Conservation (phyloP, 1,140 invertebrate species). For the Calliphora vicina region DNA sequence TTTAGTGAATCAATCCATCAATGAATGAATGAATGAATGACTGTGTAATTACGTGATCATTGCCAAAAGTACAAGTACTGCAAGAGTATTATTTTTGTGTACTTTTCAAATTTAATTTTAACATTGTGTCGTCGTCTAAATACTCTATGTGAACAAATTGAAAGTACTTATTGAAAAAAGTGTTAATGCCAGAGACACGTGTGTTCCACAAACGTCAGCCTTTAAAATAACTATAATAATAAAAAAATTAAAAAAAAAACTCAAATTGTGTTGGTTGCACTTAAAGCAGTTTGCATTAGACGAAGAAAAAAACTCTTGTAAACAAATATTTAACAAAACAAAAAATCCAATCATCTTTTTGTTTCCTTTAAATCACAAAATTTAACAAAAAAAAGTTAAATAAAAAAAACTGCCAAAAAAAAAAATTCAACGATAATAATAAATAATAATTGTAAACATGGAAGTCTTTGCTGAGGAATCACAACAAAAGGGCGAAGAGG, state of each 20-base stretch:
- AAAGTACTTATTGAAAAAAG: neutral
- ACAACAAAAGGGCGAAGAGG: slow-evolving; percentile 33
- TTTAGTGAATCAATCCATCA: too few relatives aligned
- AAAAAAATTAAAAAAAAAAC: neutral
- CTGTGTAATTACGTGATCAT: too few relatives aligned
- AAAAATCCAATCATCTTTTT: neutral
- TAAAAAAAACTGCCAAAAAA: neutral
- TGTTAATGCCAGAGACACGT: neutral
- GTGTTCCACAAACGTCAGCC: slow-evolving; percentile 6
- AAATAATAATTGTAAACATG: slow-evolving; percentile 28
- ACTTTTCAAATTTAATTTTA: neutral
- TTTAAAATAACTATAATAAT: neutral
- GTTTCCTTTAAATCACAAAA: neutral
- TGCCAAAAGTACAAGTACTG: too few relatives aligned
- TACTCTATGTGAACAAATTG: neutral
- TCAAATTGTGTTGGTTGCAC: neutral
- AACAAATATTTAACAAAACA: neutral
- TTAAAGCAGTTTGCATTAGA: neutral
- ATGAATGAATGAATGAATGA: too few relatives aligned
- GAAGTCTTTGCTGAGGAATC: slow-evolving; percentile 38
- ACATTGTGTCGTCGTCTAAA: neutral
- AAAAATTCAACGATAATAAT: slow-evolving; percentile 5
- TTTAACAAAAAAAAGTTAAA: neutral
- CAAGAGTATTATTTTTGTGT: too few relatives aligned
- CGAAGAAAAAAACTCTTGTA: slow-evolving; percentile 6